These are phyloP conservation scores for Tortrix viridana DNA, from an alignment of 2,888 invertebrate genomes.

Conservation along the genomic window DNA sequence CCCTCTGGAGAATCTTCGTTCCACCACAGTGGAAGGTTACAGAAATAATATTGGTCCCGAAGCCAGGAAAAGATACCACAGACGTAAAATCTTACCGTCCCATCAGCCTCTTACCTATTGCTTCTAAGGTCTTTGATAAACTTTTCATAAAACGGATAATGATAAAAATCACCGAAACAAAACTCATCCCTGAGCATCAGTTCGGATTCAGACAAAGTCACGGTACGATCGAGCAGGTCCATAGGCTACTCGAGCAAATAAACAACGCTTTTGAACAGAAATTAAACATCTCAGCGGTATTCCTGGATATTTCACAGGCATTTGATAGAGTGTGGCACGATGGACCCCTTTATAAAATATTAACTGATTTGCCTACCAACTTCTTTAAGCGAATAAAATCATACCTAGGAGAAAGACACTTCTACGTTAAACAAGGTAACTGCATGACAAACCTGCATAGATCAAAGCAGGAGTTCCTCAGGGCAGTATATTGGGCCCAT, in stretches of 20 bases:
- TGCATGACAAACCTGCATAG: background rate
- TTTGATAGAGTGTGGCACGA: slow-evolving; percentile 34
- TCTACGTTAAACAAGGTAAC: slow-evolving; percentile 21
- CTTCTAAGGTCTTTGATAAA: slow-evolving; percentile 29
- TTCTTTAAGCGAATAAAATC: slow-evolving; percentile 25
- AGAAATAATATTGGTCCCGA: no score
- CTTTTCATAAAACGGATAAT: slow-evolving; percentile 12
- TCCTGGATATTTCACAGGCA: slow-evolving; percentile 40
- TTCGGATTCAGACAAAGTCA: slow-evolving; percentile 31
- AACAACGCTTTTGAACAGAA: slow-evolving; percentile 2
- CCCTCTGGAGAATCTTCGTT: no score
- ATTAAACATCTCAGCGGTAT: slow-evolving; percentile 28
- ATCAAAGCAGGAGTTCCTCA: slow-evolving; percentile 40
- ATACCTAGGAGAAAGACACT: slow-evolving; percentile 30
- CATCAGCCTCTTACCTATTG: slow-evolving; percentile 7
- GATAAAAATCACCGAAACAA: background rate
- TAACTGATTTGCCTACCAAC: slow-evolving; percentile 21
- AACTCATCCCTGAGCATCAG: slow-evolving; percentile 18
- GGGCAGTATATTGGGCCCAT: slow-evolving; percentile 38
- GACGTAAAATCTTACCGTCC: no score
- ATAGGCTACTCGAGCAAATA: slow-evolving; percentile 2
- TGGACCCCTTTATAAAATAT: slow-evolving; percentile 39
- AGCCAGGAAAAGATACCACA: no score
- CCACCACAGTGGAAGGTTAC: no score
- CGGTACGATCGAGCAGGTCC: slow-evolving; percentile 24